Conservation (phyloP, 2,888 invertebrate species). For the Hipparchia sbordonii region DNA sequence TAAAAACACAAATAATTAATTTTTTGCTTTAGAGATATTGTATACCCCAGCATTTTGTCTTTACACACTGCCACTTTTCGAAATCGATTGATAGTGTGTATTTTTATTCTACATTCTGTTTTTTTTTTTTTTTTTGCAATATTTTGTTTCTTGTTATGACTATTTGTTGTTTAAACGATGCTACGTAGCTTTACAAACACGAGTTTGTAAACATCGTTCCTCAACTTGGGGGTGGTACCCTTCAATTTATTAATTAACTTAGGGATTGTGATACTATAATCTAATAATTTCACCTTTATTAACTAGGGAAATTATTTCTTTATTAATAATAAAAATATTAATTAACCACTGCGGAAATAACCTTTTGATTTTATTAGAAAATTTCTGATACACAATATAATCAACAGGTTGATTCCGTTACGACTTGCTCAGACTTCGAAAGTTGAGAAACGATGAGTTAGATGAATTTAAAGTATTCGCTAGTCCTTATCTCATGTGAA, state of each 20-base stretch:
- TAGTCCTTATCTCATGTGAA: constrained; percentile 69
- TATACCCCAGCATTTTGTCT: constrained; percentile 38
- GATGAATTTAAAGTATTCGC: constrained; percentile 58
- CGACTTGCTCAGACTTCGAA: constrained; percentile 2
- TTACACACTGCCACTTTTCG: constrained; percentile 62
- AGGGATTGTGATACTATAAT: neutral
- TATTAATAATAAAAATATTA: constrained; percentile 2
- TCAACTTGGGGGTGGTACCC: neutral
- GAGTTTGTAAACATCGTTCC: constrained; percentile 47
- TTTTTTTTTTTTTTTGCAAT: constrained; percentile 57
- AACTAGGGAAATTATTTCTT: neutral
- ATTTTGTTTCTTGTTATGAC: constrained; percentile 69
- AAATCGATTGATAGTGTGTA: constrained; percentile 44
- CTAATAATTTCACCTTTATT: neutral
- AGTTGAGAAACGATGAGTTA: constrained; percentile 35
- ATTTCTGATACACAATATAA: neutral
- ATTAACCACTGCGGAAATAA: neutral
- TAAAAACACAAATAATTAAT: neutral
- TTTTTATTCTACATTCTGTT: constrained; percentile 58
- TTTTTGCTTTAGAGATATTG: constrained; percentile 15
- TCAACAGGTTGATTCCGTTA: neutral
- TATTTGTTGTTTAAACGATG: constrained; percentile 62
- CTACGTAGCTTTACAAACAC: constrained; percentile 61
- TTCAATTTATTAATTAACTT: neutral
- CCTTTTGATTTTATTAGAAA: neutral